phyloP scores from a whole-genome alignment of 35 echinoderm and acorn worm species.

The Patiria miniata region DNA sequence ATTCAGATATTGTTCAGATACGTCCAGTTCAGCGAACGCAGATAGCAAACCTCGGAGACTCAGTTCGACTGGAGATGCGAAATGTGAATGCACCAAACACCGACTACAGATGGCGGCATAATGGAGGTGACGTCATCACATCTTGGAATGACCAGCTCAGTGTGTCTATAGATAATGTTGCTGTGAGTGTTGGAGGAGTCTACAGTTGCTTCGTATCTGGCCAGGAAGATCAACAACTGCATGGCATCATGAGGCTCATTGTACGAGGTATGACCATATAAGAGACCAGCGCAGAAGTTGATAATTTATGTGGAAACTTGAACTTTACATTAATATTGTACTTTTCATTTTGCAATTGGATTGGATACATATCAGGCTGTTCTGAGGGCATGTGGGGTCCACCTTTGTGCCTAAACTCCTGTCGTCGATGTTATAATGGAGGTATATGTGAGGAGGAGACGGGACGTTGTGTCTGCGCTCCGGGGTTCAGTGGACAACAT shows the following conservation, averaged over 20 bases:
- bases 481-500: constrained; percentile 64
- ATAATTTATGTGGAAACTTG: no score
- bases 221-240: neutral
- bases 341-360: no score
- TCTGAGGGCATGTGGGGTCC: constrained; percentile 43
- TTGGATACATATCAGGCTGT: constrained; percentile 48
- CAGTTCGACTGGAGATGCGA: neutral
- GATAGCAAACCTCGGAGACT: neutral
- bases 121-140: neutral
- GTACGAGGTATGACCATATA: neutral
- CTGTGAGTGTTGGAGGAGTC: neutral
- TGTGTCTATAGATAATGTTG: neutral
- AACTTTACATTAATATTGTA: no score
- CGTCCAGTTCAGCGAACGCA: neutral
- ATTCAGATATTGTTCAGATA: no score
- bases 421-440: constrained; percentile 81
- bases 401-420: constrained; percentile 56
- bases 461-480: constrained; percentile 79
- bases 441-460: constrained; percentile 85
- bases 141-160: neutral
- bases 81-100: neutral
- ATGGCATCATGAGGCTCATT: constrained; percentile 5
- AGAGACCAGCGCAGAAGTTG: no score
- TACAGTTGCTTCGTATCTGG: neutral
- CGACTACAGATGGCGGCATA: neutral